Evolutionary conservation across 2,888 invertebrate genomes (phyloP).

Genomic region (Epicampocera succincta): DNA sequence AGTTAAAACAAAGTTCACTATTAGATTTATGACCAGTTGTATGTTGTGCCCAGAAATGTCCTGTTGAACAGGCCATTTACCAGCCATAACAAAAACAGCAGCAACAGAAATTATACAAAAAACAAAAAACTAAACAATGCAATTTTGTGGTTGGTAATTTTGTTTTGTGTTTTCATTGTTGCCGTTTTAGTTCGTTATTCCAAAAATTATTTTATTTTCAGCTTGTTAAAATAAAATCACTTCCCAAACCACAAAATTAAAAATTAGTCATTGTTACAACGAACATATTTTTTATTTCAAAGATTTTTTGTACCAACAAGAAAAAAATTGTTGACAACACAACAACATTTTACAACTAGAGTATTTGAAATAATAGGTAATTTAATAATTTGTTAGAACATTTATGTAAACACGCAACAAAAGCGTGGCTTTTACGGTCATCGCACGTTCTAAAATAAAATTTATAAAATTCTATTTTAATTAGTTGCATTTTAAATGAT

Average conservation of each 20-base stretch:
- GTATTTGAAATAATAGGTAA: constrained; percentile 37
- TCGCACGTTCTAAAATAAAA: constrained; percentile 9
- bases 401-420: neutral
- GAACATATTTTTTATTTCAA: constrained; percentile 63
- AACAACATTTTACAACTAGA: constrained; percentile 35
- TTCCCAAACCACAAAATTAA: constrained; percentile 33
- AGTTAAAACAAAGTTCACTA: constrained; percentile 25
- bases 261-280: constrained; percentile 66
- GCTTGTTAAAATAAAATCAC: constrained; percentile 62
- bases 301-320: neutral
- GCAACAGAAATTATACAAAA: constrained; percentile 11
- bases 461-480: constrained; percentile 65
- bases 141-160: constrained; percentile 66
- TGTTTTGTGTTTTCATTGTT: constrained; percentile 35
- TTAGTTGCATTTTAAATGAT: constrained; percentile 69
- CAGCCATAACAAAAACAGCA: neutral
- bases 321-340: constrained; percentile 36
- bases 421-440: neutral
- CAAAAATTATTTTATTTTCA: constrained; percentile 55
- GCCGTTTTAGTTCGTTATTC: constrained; percentile 13
- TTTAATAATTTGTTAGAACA: constrained; percentile 50
- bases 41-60: constrained; percentile 34
- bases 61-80: constrained; percentile 58
- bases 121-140: constrained; percentile 56
- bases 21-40: constrained; percentile 50